These are phyloP conservation scores for Jaculus jaculus DNA, from an alignment of 2,113 vertebrate genomes.

Conservation along the genomic window DNA sequence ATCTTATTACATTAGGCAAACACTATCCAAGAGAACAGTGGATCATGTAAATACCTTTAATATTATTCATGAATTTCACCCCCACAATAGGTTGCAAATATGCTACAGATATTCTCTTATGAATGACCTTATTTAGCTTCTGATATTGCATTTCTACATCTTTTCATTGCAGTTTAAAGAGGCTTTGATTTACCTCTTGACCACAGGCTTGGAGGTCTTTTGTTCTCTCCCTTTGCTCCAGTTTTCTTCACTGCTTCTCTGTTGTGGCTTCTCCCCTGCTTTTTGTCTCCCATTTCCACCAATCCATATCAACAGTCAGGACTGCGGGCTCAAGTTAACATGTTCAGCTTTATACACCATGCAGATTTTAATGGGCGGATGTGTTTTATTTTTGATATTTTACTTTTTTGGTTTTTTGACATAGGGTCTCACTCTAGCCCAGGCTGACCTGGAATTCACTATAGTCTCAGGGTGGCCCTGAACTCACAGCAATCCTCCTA, in stretches of 20 bases:
- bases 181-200: constrained; percentile 67
- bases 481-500: no score
- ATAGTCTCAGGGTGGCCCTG: no score
- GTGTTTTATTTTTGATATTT: no score
- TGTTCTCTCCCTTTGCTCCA: constrained; percentile 45
- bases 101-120: constrained; percentile 77
- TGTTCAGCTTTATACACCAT: constrained; percentile 43
- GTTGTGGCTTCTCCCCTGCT: constrained; percentile 11
- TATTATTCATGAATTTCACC: constrained; percentile 86
- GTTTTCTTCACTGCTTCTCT: constrained; percentile 29
- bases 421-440: no score
- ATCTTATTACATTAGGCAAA: constrained; percentile 85
- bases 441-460: no score
- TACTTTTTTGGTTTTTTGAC: no score
- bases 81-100: constrained; percentile 75
- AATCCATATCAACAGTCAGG: constrained; percentile 42
- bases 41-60: constrained; percentile 84
- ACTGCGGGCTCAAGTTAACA: constrained; percentile 32
- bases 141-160: constrained; percentile 72
- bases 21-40: constrained; percentile 79
- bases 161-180: constrained; percentile 76
- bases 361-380: neutral
- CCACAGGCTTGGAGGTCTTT: constrained; percentile 52
- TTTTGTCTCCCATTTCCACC: neutral
- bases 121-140: constrained; percentile 79